phyloP scores from a whole-genome alignment of 2,113 vertebrate genomes.

The Picathartes gymnocephalus region DNA sequence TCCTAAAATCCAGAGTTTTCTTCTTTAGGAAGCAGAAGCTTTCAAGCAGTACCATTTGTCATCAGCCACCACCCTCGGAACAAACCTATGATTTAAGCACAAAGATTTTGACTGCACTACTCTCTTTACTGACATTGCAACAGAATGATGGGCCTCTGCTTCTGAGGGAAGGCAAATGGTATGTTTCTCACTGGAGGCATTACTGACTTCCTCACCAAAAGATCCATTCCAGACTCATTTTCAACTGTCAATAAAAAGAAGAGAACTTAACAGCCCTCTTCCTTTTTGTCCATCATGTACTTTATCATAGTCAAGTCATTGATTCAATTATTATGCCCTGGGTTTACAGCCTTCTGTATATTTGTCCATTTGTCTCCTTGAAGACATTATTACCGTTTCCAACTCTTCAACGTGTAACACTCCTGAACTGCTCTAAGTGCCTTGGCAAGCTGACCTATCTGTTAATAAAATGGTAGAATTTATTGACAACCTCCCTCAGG shows the following conservation, averaged over 20 bases:
- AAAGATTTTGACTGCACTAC: not conserved
- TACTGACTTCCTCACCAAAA: conserved; percentile 2
- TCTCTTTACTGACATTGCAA: not conserved
- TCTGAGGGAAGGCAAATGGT: not conserved
- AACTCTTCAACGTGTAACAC: not conserved
- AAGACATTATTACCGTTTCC: not conserved
- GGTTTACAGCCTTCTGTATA: conserved; percentile 1
- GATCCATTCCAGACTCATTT: conserved; percentile 8
- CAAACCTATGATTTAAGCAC: not conserved
- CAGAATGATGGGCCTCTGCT: conserved; percentile 3
- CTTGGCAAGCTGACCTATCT: not conserved
- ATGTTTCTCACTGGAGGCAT: conserved; percentile 5
- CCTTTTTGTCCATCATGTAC: not conserved
- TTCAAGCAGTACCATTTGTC: not conserved
- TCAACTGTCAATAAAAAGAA: conserved; percentile 24
- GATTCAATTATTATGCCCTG: conserved; percentile 21
- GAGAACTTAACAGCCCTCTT: conserved; percentile 11
- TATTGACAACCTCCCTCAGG: not conserved
- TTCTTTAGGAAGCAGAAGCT: not conserved
- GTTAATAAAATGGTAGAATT: not conserved
- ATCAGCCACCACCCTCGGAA: not conserved
- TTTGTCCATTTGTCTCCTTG: conserved; percentile 48
- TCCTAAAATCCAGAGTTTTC: not conserved
- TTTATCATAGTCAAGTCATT: conserved; percentile 40
- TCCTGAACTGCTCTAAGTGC: not conserved